Conservation (phyloP, 2,888 invertebrate genomes). For the Scelioninae gen. 2 region DNA sequence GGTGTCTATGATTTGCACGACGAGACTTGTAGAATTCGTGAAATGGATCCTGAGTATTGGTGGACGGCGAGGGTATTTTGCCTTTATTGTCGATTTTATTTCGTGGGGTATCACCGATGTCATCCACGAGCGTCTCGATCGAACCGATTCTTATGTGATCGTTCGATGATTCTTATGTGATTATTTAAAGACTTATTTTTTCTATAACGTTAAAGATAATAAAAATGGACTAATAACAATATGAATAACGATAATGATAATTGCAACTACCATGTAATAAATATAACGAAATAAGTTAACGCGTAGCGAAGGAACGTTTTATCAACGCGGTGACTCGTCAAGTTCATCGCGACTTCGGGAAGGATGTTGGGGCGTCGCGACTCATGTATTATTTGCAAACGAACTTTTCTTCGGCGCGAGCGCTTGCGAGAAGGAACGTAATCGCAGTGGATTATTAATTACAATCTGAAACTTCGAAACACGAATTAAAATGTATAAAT, state of each 20-base stretch:
- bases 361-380: conserved; percentile 53
- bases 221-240: conserved; percentile 57
- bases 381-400: conserved; percentile 56
- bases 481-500: conserved; percentile 70
- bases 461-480: conserved; percentile 65
- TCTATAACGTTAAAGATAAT: conserved; percentile 71
- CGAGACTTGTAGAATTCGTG: conserved; percentile 29
- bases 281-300: conserved; percentile 66
- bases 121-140: conserved; percentile 62
- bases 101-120: conserved; percentile 63
- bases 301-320: conserved; percentile 69
- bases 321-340: conserved; percentile 68
- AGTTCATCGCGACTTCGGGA: conserved; percentile 63
- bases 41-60: conserved; percentile 55
- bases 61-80: conserved; percentile 62
- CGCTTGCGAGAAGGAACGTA: conserved; percentile 63
- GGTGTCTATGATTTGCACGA: conserved; percentile 6
- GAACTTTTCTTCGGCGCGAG: conserved; percentile 49
- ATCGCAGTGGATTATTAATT: conserved; percentile 55
- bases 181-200: conserved; percentile 75
- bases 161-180: conserved; percentile 74
- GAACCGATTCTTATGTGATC: conserved; percentile 65
- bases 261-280: conserved; percentile 60
- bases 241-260: conserved; percentile 59
- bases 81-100: conserved; percentile 67